phyloP scores from a whole-genome alignment of 2,797 vertebrate species.

The Micrastur ruficollis region DNA sequence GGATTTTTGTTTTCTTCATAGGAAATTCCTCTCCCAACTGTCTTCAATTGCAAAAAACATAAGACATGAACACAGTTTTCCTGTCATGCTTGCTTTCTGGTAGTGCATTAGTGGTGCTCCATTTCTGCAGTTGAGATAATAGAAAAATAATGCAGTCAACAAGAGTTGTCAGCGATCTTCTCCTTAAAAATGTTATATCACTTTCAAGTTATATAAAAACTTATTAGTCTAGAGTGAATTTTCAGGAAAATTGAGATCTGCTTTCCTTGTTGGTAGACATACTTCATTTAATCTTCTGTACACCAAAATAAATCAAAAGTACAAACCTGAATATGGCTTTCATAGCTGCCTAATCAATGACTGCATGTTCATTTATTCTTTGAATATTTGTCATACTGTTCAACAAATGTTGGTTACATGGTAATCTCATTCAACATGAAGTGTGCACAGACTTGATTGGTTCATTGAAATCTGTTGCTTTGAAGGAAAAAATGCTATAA shows the following conservation, averaged over 20 bases:
- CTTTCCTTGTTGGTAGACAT: neutral
- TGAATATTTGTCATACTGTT: neutral
- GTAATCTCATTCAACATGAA: neutral
- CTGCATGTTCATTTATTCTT: neutral
- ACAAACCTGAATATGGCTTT: neutral
- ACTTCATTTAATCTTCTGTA: neutral
- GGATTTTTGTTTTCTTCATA: neutral
- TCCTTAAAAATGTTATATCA: neutral
- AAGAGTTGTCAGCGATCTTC: neutral
- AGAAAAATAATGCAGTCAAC: neutral
- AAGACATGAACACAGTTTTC: neutral
- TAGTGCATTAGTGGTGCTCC: neutral
- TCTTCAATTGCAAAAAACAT: neutral
- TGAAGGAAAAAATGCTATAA: neutral
- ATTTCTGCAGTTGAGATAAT: neutral
- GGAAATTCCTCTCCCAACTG: neutral
- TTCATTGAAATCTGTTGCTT: neutral
- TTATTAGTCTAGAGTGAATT: neutral
- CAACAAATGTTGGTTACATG: neutral
- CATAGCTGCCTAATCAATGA: neutral
- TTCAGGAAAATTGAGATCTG: neutral
- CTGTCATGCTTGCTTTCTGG: neutral
- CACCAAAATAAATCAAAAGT: neutral
- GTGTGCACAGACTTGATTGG: neutral
- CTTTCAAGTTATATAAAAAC: neutral